Conservation (phyloP, 2,113 vertebrate species). For the Charina bottae region DNA sequence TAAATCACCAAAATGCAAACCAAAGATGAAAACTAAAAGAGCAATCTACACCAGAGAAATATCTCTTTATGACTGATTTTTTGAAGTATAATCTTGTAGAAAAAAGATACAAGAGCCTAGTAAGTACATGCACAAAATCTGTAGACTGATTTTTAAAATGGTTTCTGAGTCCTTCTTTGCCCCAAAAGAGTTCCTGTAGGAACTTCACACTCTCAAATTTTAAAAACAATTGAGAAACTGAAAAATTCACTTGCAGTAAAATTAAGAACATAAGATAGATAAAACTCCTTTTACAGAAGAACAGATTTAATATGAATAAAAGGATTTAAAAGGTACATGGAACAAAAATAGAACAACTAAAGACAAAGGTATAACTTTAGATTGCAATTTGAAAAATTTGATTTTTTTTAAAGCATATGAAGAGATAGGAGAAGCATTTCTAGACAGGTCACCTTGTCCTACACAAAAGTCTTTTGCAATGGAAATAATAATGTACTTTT, state of each 20-base stretch:
- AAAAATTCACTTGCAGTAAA: not conserved
- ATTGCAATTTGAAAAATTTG: too few species aligned
- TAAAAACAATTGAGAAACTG: not conserved
- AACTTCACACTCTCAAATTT: not conserved
- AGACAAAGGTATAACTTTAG: too few species aligned
- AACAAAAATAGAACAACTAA: not conserved
- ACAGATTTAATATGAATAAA: too few species aligned
- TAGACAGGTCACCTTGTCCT: not conserved
- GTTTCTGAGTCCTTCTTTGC: not conserved
- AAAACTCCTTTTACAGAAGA: not conserved
- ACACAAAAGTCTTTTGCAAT: not conserved
- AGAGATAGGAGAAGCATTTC: not conserved
- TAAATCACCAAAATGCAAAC: slow-evolving; percentile 14
- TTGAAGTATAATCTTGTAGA: not conserved
- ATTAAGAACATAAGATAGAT: not conserved
- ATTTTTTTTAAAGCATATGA: not conserved
- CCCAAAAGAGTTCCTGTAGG: not conserved
- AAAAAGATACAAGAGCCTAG: not conserved
- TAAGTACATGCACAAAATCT: not conserved
- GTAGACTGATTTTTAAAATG: not conserved
- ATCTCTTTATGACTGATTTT: not conserved
- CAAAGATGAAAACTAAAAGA: not conserved
- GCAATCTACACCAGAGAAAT: not conserved
- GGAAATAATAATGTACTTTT: not conserved
- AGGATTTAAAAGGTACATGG: not conserved